Conservation (phyloP, 2,797 vertebrate genomes). For the Hypotaenidia okinawae region DNA sequence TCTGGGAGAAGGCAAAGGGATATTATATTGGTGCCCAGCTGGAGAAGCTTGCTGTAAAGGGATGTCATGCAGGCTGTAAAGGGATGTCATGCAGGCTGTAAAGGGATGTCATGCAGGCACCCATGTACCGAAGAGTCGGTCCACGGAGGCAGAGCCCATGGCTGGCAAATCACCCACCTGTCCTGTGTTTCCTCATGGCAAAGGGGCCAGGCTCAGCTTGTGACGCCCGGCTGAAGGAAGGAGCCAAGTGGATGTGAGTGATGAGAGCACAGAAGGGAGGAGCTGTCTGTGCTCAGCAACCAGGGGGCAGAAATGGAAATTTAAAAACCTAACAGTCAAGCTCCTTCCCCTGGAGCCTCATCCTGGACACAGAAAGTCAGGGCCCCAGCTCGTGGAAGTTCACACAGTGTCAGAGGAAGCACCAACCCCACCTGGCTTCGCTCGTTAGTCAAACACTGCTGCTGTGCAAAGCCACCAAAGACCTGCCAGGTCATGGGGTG, state of each 20-base stretch:
- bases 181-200: too few species aligned
- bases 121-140: too few species aligned
- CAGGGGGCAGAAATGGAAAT: too few species aligned
- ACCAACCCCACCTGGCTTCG: background rate
- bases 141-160: background rate
- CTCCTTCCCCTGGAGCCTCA: background rate
- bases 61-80: too few species aligned
- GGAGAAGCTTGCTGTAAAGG: too few species aligned
- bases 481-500: too few species aligned
- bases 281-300: background rate
- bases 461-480: background rate
- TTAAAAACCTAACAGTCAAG: background rate
- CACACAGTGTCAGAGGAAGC: background rate
- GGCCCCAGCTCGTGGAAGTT: background rate
- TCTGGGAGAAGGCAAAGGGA: too few species aligned
- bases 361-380: background rate
- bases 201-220: background rate
- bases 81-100: too few species aligned
- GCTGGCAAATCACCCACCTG: background rate
- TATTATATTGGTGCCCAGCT: too few species aligned
- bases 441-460: background rate
- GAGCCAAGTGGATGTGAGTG: too few species aligned
- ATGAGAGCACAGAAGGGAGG: background rate
- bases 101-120: too few species aligned
- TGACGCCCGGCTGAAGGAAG: background rate